These are phyloP conservation scores for Brachionus calyciflorus DNA, from an alignment of 1,140 invertebrate species.

Conservation along the genomic window DNA sequence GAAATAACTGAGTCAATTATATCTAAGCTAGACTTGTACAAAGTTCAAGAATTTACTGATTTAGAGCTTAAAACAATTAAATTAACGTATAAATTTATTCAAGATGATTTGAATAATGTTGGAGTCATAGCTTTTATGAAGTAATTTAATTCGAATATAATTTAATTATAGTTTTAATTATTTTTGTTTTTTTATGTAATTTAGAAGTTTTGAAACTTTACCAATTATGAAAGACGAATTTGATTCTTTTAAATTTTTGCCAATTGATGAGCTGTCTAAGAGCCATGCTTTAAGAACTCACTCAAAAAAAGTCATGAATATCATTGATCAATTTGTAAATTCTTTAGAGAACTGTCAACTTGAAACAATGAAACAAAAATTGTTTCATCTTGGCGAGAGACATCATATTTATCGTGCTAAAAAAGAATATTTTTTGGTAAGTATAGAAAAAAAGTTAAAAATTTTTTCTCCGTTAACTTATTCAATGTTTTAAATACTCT, in stretches of 20 bases:
- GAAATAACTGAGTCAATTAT: background rate
- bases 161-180: background rate
- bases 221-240: constrained; percentile 30
- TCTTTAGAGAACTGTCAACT: constrained; percentile 2
- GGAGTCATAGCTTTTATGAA: constrained; percentile 44
- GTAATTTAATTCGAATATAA: constrained; percentile 12
- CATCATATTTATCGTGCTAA: constrained; percentile 43
- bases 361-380: constrained; percentile 18
- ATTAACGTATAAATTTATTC: constrained; percentile 30
- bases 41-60: background rate
- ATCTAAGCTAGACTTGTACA: background rate
- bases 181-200: background rate
- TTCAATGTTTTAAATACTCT: background rate
- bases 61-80: constrained; percentile 2
- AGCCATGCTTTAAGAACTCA: constrained; percentile 45
- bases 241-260: constrained; percentile 38
- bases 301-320: constrained; percentile 46
- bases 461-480: background rate
- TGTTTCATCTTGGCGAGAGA: constrained; percentile 18
- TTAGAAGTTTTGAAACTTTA: constrained; percentile 42
- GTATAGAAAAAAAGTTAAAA: no score
- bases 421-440: constrained; percentile 42
- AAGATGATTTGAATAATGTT: constrained; percentile 46
- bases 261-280: constrained; percentile 43
- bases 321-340: constrained; percentile 29